Evolutionary conservation across 2,113 vertebrate species (phyloP), one percentile per base, ranked within the genome.

Genomic region (Dryoscopus gambensis): DNA sequence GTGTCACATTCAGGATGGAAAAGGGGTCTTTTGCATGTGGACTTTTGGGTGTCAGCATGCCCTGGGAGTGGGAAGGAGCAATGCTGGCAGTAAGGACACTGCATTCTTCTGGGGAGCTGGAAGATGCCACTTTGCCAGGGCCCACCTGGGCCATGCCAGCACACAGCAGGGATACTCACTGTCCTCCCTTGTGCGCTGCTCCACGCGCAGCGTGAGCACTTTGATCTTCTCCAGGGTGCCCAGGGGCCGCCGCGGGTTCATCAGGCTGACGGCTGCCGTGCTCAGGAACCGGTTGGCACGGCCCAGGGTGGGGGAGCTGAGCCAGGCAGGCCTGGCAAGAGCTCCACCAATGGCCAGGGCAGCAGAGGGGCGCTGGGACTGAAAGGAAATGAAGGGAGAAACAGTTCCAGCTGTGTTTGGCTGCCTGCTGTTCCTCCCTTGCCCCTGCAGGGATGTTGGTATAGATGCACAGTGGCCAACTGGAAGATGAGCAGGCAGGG

Each of bases 271-370:
- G 0, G 99, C 99, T 0, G 99, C 99, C 0, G 99, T 99, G 98
- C 99, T 99, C 87, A 99, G 98, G 96, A 99, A 99, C 37, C 99
- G 98, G 84, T 99, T 99, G 77, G 99, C 99, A 67, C 99, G 98
- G 47, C 99, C 99, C 96, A 99, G 94, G 6, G 99, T 99, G 11
- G 99, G 99, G 39, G 99, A 99, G 91, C 99, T 99, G 89, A 99
- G 97, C 99, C 99, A 99, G 96, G 99, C 98, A 24, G 99, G 99
- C 71, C 99, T 98, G 21, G 99, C 98, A 42, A 99, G 96, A 15
- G 99, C 98, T 2, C 98, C 99, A 6, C 99, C 99, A 33, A 99
- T 98, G 31, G 99, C 98, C 39, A 98, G 95, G 17, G 99, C 98
- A 0, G 99, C 98, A n/a, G 98, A 95, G 3, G 99, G 98, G 80